A percentile compares a stretch with the other conserved stretches of the same genome.
Conservation (phyloP, 2,113 vertebrate genomes). For the Crotalus tigris region DNA sequence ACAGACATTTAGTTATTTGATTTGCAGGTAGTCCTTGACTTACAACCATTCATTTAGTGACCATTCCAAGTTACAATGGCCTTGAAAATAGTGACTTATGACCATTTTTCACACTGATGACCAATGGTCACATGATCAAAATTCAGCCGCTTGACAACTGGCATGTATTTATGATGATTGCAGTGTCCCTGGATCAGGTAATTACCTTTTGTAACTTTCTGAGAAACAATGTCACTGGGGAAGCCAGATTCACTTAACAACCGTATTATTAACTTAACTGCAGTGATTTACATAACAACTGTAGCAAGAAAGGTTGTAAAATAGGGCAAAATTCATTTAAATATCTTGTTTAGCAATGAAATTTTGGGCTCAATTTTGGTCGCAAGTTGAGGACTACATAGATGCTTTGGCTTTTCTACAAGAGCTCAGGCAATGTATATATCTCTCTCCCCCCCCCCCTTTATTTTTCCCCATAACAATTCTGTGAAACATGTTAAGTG, state of each 20-base stretch:
- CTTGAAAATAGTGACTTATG: not conserved
- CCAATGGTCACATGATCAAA: not conserved
- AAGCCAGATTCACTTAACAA: not conserved
- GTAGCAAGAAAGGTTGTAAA: not conserved
- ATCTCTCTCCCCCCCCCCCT: not conserved
- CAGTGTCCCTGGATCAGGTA: not conserved
- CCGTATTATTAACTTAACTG: not conserved
- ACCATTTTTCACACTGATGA: not conserved
- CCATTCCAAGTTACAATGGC: not conserved
- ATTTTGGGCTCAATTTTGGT: not conserved
- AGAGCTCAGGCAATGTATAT: not conserved
- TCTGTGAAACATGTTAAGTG: not conserved
- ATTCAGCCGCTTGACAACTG: not conserved
- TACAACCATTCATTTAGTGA: not conserved
- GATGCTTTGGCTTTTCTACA: not conserved
- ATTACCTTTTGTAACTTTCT: not conserved
- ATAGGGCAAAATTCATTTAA: not conserved
- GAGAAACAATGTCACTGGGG: not conserved
- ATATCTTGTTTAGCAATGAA: not conserved
- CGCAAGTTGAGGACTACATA: not conserved
- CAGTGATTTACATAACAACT: not conserved
- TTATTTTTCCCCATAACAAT: not conserved
- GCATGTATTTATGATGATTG: not conserved
- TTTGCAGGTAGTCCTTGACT: not conserved
- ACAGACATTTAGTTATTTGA: not conserved